Conservation (phyloP, 1,140 invertebrate species). For the Octopus sinensis region DNA sequence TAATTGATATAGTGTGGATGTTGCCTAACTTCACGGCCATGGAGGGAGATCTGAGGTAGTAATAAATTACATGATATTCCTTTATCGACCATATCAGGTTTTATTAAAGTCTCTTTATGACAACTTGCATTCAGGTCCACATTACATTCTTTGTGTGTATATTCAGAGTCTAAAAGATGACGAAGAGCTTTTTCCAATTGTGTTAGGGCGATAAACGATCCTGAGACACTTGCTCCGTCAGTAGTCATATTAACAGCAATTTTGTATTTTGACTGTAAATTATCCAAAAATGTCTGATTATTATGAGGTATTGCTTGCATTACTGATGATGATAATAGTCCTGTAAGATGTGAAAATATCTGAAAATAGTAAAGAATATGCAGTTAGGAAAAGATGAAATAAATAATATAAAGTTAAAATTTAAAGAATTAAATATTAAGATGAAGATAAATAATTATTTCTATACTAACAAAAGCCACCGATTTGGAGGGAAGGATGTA, state of each 20-base stretch:
- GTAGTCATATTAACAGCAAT: slow-evolving; percentile 15
- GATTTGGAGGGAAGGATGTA: too few species aligned
- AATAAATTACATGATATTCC: slow-evolving; percentile 7
- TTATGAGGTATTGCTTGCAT: neutral
- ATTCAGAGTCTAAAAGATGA: neutral
- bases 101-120: neutral
- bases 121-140: neutral
- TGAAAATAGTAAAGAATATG: neutral
- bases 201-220: neutral
- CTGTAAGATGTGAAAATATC: slow-evolving; percentile 12
- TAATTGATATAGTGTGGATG: neutral
- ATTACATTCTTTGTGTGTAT: neutral
- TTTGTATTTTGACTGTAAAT: neutral
- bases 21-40: neutral
- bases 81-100: slow-evolving; percentile 4
- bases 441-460: too few species aligned
- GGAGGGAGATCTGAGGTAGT: neutral
- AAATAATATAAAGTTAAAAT: slow-evolving; percentile 5
- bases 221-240: neutral
- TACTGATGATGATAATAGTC: neutral
- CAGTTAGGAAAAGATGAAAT: neutral
- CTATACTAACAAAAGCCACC: too few species aligned
- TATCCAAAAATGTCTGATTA: neutral
- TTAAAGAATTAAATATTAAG: too few species aligned
- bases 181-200: neutral